phyloP scores from a whole-genome alignment of 2,113 vertebrate genomes.

The Psittacula cyanocephala region DNA sequence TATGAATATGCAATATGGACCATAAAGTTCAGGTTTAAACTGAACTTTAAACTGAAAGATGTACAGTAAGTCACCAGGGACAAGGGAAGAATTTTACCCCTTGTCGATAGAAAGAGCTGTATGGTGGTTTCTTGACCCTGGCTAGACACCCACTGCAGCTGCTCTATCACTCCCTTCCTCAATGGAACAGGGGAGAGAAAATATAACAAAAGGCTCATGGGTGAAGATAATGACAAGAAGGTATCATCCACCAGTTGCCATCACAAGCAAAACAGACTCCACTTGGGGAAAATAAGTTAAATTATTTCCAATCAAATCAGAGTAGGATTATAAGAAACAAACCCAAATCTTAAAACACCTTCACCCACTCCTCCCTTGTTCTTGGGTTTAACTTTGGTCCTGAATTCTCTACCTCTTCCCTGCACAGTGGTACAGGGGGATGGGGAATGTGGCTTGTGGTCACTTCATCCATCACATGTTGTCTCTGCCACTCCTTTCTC shows the following conservation, averaged over 20 bases:
- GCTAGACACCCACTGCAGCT: fast-evolving
- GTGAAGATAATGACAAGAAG: not conserved
- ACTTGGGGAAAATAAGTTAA: not conserved
- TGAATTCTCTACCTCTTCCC: not conserved
- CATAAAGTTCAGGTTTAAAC: not conserved
- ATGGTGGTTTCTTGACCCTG: not conserved
- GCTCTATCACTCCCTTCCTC: not conserved
- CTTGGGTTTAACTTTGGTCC: not conserved
- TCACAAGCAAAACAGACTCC: not conserved
- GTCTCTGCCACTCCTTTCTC: not conserved
- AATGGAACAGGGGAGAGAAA: not conserved
- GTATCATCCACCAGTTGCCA: not conserved
- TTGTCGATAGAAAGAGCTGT: not conserved
- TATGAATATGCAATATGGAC: not conserved
- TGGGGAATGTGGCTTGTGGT: not conserved
- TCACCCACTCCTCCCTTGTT: not conserved
- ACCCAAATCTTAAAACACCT: not conserved
- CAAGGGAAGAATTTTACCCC: not conserved
- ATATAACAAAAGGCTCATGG: fast-evolving
- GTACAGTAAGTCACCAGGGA: not conserved
- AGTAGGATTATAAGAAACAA: not conserved
- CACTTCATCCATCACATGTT: not conserved
- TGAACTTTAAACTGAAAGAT: not conserved
- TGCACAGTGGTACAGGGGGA: not conserved
- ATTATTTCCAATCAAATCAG: not conserved